Conservation (phyloP, 2,888 invertebrate genomes). For the Latrodectus hesperus region DNA sequence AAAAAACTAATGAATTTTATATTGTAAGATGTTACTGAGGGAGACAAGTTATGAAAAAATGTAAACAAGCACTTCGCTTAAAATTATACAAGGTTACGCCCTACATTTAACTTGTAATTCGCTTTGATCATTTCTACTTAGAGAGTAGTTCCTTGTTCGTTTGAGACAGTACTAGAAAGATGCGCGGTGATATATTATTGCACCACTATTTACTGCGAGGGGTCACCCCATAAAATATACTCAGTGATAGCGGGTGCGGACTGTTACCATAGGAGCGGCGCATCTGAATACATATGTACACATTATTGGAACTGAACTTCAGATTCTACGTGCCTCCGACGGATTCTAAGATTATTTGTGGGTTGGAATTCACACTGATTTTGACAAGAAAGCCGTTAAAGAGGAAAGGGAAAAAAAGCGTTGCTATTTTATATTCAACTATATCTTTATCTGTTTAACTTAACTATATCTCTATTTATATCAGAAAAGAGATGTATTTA, state of each 20-base stretch:
- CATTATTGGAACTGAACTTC: conserved; percentile 24
- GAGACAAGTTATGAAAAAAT: no score
- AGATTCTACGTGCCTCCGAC: not conserved
- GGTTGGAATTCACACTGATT: not conserved
- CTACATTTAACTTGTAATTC: not conserved
- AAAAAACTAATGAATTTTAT: no score
- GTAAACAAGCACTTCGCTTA: no score
- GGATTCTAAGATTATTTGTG: not conserved
- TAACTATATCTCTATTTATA: no score
- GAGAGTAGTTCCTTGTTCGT: not conserved
- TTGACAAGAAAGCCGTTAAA: no score
- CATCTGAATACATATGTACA: conserved; percentile 52
- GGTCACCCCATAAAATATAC: conserved; percentile 43
- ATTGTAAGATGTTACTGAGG: no score
- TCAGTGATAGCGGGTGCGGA: conserved; percentile 8
- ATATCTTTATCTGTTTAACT: not conserved
- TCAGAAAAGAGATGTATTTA: no score
- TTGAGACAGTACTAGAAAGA: not conserved
- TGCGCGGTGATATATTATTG: conserved; percentile 11
- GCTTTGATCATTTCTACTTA: not conserved
- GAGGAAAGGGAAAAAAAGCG: not conserved
- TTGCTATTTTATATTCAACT: not conserved
- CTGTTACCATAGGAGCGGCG: conserved; percentile 39
- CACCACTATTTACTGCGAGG: conserved; percentile 38
- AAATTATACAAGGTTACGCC: not conserved